Evolutionary conservation across 2,113 vertebrate species (phyloP).

Genomic region (Leucosticte australis): DNA sequence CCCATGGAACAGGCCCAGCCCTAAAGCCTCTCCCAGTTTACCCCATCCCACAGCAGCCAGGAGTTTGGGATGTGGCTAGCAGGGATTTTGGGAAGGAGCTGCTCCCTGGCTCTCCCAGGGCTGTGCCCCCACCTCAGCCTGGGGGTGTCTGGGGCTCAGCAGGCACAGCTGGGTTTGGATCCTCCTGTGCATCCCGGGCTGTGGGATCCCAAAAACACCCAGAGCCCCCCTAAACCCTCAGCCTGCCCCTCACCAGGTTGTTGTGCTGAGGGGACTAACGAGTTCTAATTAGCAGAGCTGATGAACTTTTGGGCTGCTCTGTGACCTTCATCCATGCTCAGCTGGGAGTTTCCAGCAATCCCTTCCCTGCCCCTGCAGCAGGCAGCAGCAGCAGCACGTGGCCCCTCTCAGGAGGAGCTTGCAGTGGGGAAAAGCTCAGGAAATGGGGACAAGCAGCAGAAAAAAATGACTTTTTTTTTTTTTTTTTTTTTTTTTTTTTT

Average conservation of each 20-base stretch:
- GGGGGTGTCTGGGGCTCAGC: accelerated
- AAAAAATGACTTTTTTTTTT: background rate
- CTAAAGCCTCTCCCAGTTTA: accelerated
- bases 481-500: background rate
- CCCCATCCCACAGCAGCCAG: background rate
- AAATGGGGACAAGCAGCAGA: background rate
- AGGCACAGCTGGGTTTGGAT: background rate
- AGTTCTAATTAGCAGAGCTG: background rate
- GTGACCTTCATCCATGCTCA: background rate
- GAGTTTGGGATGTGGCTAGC: accelerated
- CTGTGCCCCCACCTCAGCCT: background rate
- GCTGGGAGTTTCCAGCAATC: accelerated
- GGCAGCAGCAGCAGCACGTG: background rate
- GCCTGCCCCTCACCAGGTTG: background rate
- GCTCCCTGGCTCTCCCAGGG: background rate
- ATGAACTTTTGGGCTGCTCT: accelerated
- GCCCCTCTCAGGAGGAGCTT: background rate
- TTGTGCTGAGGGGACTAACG: accelerated
- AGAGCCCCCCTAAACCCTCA: background rate
- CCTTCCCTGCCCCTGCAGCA: background rate
- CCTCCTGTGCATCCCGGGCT: background rate
- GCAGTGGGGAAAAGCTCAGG: background rate
- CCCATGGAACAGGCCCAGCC: too few relatives aligned
- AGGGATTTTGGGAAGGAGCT: background rate
- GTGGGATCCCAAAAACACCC: background rate